Evolutionary conservation across 2,888 invertebrate species (phyloP), one percentile per base, ranked within the genome.

Genomic region (Ophion ventricosus): DNA sequence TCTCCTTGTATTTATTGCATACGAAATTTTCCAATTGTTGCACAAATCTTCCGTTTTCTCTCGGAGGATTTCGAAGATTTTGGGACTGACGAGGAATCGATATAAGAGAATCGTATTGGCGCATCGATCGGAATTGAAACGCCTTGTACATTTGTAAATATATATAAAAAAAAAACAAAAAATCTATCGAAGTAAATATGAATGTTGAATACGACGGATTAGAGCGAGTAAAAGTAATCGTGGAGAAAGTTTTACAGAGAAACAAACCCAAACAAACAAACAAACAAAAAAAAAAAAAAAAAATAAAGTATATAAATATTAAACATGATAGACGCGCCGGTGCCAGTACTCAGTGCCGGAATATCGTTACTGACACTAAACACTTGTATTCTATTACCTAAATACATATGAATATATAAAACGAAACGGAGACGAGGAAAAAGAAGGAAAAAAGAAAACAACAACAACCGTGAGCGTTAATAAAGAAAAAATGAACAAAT

Each of bases 141-240:
- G 86, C 85, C 86, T 76, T 89, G 89, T 89, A 90, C 74, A 90
- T 90, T 88, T 90, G 90, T 90, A 90, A 88, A 90, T 90, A 90
- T 43, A 79, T 74, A 81, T 77, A 73, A 59, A 73, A 76, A 49
- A 57, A 29, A 80, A 20, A 70, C 54, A 61, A 63, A 67, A 75
- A 80, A 43, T 74, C 82, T 80, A 83, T 76, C 57, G 84, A 74
- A 78, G 80, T 63, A 84, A 81, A 86, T 84, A 84, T 80, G 67
- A 75, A 85, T 84, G 84, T 80, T 77, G 79, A 84, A 72, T 80
- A 82, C 70, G 74, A 72, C 49, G 73, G 75, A 80, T 82, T 84
- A 74, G 78, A 83, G 57, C 72, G 80, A 84, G 82, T 84, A 61
- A 56, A 76, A 54, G n/a, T 80, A 78, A 80, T 86, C 83, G 87